These are phyloP conservation scores for Amniataba percoides DNA, from an alignment of 2,797 vertebrate species.

Conservation along the genomic window DNA sequence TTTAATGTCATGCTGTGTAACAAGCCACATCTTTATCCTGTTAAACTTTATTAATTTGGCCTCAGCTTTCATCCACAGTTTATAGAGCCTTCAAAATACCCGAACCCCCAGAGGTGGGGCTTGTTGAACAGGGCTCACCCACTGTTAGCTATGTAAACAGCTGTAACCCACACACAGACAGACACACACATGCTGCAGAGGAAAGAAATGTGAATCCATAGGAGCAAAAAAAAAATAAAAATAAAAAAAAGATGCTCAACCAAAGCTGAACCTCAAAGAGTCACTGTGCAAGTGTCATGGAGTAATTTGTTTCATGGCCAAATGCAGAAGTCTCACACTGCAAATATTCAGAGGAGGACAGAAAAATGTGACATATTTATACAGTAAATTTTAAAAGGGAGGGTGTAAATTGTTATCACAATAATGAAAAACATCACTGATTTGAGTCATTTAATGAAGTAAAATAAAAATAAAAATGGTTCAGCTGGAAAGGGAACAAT, in stretches of 20 bases:
- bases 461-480: background rate
- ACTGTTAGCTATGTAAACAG: slow-evolving; percentile 76
- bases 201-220: slow-evolving; percentile 34
- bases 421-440: slow-evolving; percentile 1
- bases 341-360: slow-evolving; percentile 10
- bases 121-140: slow-evolving; percentile 69
- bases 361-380: background rate
- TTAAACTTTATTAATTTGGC: slow-evolving; percentile 83
- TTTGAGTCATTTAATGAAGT: background rate
- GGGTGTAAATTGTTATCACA: background rate
- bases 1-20: slow-evolving; percentile 63
- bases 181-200: slow-evolving; percentile 34
- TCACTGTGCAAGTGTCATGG: background rate
- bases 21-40: slow-evolving; percentile 75
- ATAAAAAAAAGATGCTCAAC: slow-evolving; percentile 9
- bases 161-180: slow-evolving; percentile 69
- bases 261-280: slow-evolving; percentile 22
- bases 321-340: slow-evolving; percentile 17
- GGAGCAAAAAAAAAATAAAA: background rate
- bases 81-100: slow-evolving; percentile 61
- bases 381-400: background rate
- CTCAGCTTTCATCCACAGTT: slow-evolving; percentile 75
- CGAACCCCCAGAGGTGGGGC: slow-evolving; percentile 52
- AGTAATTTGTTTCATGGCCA: background rate
- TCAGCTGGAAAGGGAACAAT: background rate